These are phyloP conservation scores for Kryphioiulus occultus DNA, from an alignment of 2,888 invertebrate genomes.

Conservation along the genomic window DNA sequence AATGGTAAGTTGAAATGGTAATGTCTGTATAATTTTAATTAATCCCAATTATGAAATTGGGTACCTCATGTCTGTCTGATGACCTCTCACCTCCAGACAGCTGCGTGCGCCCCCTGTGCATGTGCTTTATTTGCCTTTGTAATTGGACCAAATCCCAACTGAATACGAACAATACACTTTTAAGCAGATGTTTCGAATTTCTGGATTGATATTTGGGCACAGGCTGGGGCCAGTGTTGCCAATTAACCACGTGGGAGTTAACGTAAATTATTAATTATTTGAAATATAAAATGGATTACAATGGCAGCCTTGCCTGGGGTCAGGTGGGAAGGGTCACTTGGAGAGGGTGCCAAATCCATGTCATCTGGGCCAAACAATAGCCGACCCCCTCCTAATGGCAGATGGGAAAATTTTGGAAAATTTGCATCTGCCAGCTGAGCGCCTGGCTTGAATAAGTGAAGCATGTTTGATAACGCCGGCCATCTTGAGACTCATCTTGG, in stretches of 20 bases:
- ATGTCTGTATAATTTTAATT: not conserved
- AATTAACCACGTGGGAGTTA: not conserved
- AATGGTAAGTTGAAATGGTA: not conserved
- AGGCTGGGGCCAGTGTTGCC: not conserved
- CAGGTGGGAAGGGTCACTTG: not conserved
- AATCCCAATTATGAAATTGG: not conserved
- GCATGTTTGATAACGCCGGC: too few relatives aligned
- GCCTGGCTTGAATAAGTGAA: too few relatives aligned
- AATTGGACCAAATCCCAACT: not conserved
- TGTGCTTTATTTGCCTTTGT: not conserved
- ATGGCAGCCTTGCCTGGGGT: not conserved
- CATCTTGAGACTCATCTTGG: too few relatives aligned
- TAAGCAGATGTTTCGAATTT: not conserved
- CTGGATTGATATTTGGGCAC: not conserved
- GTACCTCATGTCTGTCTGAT: not conserved
- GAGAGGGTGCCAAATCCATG: not conserved
- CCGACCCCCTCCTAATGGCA: not conserved
- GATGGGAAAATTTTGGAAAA: not conserved
- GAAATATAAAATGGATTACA: conserved; percentile 27
- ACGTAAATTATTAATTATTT: conserved; percentile 2
- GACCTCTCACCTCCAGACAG: not conserved
- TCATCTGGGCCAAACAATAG: not conserved
- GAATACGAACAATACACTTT: not conserved
- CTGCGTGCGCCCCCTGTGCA: not conserved
- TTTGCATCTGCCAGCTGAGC: too few relatives aligned